Conservation (phyloP, 2,888 invertebrate genomes). For the Leucoma salicis region DNA sequence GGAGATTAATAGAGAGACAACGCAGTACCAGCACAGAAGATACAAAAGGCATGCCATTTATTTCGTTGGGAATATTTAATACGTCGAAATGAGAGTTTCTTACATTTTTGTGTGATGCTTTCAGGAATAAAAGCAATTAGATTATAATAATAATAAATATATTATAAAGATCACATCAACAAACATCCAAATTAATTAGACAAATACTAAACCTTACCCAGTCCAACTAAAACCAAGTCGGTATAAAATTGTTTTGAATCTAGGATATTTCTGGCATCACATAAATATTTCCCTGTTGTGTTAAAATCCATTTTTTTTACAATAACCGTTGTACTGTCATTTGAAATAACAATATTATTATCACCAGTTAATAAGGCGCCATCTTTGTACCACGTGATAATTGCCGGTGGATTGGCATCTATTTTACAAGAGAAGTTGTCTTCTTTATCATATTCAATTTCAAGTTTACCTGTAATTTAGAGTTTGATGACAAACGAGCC, state of each 20-base stretch:
- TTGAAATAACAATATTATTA: slow-evolving; percentile 29
- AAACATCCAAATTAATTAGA: too few relatives aligned
- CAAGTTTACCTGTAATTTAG: slow-evolving; percentile 1
- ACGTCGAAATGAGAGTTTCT: too few relatives aligned
- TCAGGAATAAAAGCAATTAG: too few relatives aligned
- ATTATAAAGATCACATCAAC: too few relatives aligned
- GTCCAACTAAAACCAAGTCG: slow-evolving; percentile 35
- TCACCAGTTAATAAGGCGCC: slow-evolving; percentile 19
- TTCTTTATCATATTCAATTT: slow-evolving; percentile 33
- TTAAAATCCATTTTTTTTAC: slow-evolving; percentile 39
- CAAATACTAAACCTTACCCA: slow-evolving; percentile 29
- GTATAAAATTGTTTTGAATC: slow-evolving; percentile 28
- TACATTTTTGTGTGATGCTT: too few relatives aligned
- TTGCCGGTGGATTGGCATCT: slow-evolving; percentile 43
- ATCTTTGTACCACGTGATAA: slow-evolving; percentile 41
- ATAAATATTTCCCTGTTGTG: slow-evolving; percentile 35
- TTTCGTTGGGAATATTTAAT: too few relatives aligned
- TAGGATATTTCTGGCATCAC: slow-evolving; percentile 37
- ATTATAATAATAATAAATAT: too few relatives aligned
- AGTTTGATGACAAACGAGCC: too few relatives aligned
- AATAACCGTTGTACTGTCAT: slow-evolving; percentile 33
- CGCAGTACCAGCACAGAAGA: too few relatives aligned
- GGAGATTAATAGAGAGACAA: background rate
- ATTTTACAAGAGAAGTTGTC: slow-evolving; percentile 37
- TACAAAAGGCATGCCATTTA: too few relatives aligned